Conservation (phyloP, 30 jellyfish, hydroid and myxozoan genomes). For the Mastigias papua region DNA sequence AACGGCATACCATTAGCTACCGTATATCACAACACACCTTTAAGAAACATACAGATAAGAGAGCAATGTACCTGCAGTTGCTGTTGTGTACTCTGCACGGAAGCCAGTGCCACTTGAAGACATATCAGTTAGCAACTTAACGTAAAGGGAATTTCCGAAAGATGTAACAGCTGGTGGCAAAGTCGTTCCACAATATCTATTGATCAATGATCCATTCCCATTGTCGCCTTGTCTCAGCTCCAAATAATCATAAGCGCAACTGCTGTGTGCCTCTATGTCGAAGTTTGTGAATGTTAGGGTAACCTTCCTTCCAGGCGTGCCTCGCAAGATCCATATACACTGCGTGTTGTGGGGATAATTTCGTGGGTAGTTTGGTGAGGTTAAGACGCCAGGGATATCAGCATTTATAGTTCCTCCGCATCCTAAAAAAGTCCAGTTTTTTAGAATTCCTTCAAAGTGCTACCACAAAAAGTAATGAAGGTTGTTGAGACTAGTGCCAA, state of each 20-base stretch:
- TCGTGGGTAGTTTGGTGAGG: constrained; percentile 84
- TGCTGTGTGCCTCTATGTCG: constrained; percentile 50
- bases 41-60: too few species aligned
- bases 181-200: constrained; percentile 63
- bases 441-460: too few species aligned
- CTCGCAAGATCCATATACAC: constrained; percentile 81
- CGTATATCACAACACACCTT: too few species aligned
- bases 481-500: too few species aligned
- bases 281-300: constrained; percentile 73
- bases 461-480: too few species aligned
- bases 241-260: constrained; percentile 78
- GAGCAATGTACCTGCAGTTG: constrained; percentile 63
- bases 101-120: constrained; percentile 74
- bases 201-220: constrained; percentile 29
- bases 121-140: constrained; percentile 59
- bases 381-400: constrained; percentile 53
- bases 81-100: constrained; percentile 72
- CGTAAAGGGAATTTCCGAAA: constrained; percentile 67
- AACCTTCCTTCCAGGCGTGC: constrained; percentile 79
- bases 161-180: constrained; percentile 79
- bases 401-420: constrained; percentile 87
- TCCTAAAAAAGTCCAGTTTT: constrained; percentile 67
- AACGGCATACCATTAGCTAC: too few species aligned
- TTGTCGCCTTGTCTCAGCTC: constrained; percentile 74
- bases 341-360: constrained; percentile 59